Base-by-base conservation (phyloP, 2,113 vertebrate species). In the Engraulis encrasicolus region DNA sequence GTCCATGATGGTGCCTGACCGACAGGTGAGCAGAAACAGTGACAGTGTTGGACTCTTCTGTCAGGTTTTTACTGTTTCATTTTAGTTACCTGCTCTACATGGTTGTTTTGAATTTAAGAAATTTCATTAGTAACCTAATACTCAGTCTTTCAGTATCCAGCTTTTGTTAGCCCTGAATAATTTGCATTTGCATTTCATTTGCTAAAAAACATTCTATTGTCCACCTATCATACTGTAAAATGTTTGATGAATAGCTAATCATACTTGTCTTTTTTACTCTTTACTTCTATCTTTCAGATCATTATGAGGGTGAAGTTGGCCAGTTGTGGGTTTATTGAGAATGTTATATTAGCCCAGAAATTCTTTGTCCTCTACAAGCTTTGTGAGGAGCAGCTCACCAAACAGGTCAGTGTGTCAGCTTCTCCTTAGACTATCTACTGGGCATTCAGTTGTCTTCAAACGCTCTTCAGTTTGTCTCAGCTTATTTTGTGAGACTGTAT, bases 221-320 rank as follows among this genome's bases (percentile, higher is more conserved):
- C 23, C n/a, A n/a, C n/a, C n/a, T n/a, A n/a, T 11, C 20, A 20
- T 58, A 7, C 19, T 7, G 2, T 66, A 66, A 23, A 27, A 66
- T 27, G 23, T 11, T n/a, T 58, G 7, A 58, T 6, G 58, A 66
- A 9, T 66, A 23, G 0, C 58, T 12, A 1, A 1, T 66, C 14
- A 0, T 1, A 52, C 9, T 18, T 27, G 12, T 5, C 12, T 74
- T 11, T 74, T 34, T 34, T 74, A 27, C 78, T 48, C 27, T n/a
- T 45, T 14, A 36, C 18, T 58, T 19, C 78, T 91, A 0, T 88
- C 77, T 93, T 92, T 86, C 93, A 97, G 95, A 97, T 97, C 88
- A 97, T 97, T 91, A 97, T 97, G 94, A 93, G 96, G 90, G 96
- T 97, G 78, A 97, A 97, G 86, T 95, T 97, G 81, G 97, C 97